Evolutionary conservation across 2,888 invertebrate species (phyloP).

Genomic region (Cybosia mesomella): DNA sequence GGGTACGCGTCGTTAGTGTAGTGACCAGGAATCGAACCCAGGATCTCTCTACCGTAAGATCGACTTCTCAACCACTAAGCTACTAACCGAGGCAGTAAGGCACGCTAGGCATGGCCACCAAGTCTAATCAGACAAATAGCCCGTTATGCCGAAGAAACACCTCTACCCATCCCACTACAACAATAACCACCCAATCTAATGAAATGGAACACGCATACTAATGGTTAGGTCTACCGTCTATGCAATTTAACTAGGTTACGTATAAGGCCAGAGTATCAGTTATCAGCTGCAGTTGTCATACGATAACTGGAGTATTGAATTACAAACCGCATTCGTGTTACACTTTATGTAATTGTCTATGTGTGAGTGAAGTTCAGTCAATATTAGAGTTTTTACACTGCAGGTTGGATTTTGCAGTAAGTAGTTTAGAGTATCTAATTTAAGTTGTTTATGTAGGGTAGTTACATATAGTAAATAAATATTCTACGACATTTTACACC

Average conservation of each 20-base stretch:
- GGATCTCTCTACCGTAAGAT: no score
- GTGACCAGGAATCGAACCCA: no score
- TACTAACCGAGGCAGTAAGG: no score
- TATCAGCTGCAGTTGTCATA: conserved; percentile 51
- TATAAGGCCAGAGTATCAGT: conserved; percentile 56
- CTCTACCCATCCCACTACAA: background rate
- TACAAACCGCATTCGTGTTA: conserved; percentile 55
- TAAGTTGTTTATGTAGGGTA: no score
- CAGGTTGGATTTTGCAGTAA: background rate
- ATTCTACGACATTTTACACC: no score
- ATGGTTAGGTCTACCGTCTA: conserved; percentile 33
- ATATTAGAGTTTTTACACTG: background rate
- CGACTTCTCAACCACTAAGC: no score
- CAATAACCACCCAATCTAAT: background rate
- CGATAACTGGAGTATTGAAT: conserved; percentile 51
- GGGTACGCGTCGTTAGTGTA: no score
- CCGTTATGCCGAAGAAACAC: background rate
- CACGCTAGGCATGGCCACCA: no score
- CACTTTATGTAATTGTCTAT: conserved; percentile 21
- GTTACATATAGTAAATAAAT: no score
- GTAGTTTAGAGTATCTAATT: no score
- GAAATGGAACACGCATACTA: conserved; percentile 30
- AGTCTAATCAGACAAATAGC: no score
- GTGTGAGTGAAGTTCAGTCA: background rate
- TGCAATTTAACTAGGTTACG: conserved; percentile 48